phyloP scores from a whole-genome alignment of 2,113 vertebrate genomes.

The Trochalopteron elliotii region DNA sequence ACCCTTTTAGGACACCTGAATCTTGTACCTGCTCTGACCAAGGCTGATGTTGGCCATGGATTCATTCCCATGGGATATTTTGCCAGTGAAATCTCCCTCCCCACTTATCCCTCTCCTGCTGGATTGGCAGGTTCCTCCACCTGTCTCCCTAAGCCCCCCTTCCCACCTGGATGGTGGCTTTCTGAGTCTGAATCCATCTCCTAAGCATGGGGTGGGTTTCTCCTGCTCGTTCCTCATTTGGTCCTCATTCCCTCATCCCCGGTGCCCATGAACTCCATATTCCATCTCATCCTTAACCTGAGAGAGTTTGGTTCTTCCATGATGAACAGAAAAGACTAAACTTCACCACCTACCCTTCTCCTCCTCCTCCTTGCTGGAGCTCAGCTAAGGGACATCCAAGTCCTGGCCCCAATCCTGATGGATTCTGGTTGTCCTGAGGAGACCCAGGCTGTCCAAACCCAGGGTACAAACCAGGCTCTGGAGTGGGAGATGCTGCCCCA shows the following conservation, averaged over 20 bases:
- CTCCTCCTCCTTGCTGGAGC: not conserved
- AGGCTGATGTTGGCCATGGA: not conserved
- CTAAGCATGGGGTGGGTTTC: not conserved
- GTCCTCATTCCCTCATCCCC: not conserved
- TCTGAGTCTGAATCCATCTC: not conserved
- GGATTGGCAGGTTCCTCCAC: not conserved
- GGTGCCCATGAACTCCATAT: accelerated
- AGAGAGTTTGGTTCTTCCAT: not conserved
- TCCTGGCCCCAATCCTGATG: not conserved
- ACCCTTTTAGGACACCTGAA: not conserved
- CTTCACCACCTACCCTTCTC: not conserved
- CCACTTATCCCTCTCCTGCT: not conserved
- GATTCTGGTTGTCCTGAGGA: not conserved
- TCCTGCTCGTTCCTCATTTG: not conserved
- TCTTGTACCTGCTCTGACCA: not conserved
- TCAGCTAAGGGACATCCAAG: not conserved
- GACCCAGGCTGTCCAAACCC: not conserved
- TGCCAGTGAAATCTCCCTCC: not conserved
- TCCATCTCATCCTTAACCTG: no score
- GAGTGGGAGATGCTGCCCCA: not conserved
- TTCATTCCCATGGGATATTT: not conserved
- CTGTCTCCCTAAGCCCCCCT: not conserved
- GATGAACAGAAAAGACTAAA: not conserved
- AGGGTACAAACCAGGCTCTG: not conserved
- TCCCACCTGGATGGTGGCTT: not conserved